A percentile compares a stretch with the other conserved stretches of the same genome.
phyloP scores from a whole-genome alignment of 2,113 vertebrate genomes.

The Misgurnus mizolepis region DNA sequence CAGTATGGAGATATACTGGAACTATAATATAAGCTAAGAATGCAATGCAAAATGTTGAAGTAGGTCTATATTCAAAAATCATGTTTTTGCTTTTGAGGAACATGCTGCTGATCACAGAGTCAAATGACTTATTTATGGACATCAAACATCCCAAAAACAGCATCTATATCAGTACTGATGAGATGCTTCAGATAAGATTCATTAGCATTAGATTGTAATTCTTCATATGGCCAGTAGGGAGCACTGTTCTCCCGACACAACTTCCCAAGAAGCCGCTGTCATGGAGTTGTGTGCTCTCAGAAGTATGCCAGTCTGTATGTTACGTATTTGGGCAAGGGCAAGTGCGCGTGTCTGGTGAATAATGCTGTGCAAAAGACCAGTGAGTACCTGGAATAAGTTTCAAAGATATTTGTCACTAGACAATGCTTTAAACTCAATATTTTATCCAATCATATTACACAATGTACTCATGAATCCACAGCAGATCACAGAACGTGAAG shows the following conservation, averaged over 20 bases:
- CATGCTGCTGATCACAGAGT: too few relatives aligned
- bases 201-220: conserved; percentile 15
- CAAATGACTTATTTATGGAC: too few relatives aligned
- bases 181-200: not conserved
- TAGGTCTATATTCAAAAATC: too few relatives aligned
- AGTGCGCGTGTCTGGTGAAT: not conserved
- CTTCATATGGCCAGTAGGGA: conserved; percentile 64
- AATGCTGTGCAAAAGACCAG: not conserved
- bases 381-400: not conserved
- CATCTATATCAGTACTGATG: too few relatives aligned
- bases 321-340: conserved; percentile 18
- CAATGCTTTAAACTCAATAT: not conserved
- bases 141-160: not conserved
- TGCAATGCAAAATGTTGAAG: too few relatives aligned
- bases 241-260: conserved; percentile 67
- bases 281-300: conserved; percentile 4
- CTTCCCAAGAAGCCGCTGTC: not conserved
- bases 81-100: too few relatives aligned
- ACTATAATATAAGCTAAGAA: too few relatives aligned
- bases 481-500: conserved; percentile 20
- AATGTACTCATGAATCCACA: not conserved
- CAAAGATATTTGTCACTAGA: not conserved
- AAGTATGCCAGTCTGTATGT: conserved; percentile 45
- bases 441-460: not conserved
- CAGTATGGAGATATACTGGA: too few relatives aligned